These are phyloP conservation scores for Aplidium turbinatum DNA, from an alignment of 23 tunicate species.

Conservation along the genomic window DNA sequence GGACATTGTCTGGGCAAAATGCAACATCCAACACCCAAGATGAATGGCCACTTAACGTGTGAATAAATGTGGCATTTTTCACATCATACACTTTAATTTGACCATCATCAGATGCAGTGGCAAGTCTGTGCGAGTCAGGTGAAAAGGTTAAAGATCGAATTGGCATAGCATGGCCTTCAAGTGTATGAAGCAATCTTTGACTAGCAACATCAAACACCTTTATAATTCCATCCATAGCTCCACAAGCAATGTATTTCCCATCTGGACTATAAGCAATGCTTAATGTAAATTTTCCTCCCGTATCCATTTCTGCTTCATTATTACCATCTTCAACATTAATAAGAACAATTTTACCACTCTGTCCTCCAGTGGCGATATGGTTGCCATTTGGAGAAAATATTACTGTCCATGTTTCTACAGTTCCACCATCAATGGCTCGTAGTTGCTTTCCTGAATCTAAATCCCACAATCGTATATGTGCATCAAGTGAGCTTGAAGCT, in stretches of 20 bases:
- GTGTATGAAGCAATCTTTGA: slow-evolving; percentile 61
- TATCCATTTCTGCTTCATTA: slow-evolving; percentile 83
- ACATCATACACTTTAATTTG: slow-evolving; percentile 96
- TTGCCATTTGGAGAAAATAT: slow-evolving; percentile 90
- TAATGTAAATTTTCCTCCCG: slow-evolving; percentile 91
- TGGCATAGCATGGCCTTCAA: slow-evolving; percentile 99
- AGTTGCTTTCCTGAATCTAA: slow-evolving; percentile 86
- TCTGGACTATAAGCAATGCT: slow-evolving; percentile 94
- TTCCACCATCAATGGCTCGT: slow-evolving; percentile 86
- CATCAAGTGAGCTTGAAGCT: slow-evolving; percentile 94
- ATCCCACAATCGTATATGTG: slow-evolving; percentile 95
- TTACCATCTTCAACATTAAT: slow-evolving; percentile 86
- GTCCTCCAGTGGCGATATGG: slow-evolving; percentile 95
- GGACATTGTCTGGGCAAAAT: slow-evolving; percentile 89
- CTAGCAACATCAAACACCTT: slow-evolving; percentile 86
- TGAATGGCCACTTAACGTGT: slow-evolving; percentile 96
- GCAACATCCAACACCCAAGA: slow-evolving; percentile 85
- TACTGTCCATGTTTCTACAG: slow-evolving; percentile 94
- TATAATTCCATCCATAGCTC: slow-evolving; percentile 98
- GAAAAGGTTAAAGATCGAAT: slow-evolving; percentile 94
- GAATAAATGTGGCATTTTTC: slow-evolving; percentile 80
- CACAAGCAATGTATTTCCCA: slow-evolving; percentile 92
- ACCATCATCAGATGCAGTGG: slow-evolving; percentile 98
- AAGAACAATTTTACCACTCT: slow-evolving; percentile 75
- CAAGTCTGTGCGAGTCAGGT: slow-evolving; percentile 89